Base-by-base conservation (phyloP, 2,888 invertebrate genomes). In the Drosophila formosana region DNA sequence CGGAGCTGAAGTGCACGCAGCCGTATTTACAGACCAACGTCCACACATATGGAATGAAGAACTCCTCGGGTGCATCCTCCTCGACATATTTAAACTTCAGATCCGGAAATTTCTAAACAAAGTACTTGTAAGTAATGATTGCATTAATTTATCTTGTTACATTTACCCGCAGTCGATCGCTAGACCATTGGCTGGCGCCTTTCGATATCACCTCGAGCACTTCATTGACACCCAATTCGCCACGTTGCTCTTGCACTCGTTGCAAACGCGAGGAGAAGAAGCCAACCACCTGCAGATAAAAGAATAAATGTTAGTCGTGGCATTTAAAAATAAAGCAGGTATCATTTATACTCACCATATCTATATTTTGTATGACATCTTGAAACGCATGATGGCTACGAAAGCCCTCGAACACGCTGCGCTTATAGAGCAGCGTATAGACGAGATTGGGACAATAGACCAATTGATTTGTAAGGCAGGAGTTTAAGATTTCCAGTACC, bases 1-100 rank as follows among this genome's bases (percentile, higher is more conserved):
- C 92, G 25, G 92, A 92, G 78, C 90, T 92, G 65, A 92, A 92
- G 80, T 92, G 92, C 50, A 92, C 91, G 82, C 91, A 92, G 57
- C 94, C 95, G 75, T 94, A 94, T 41, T 93, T 93, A 81, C 94
- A 95, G 49, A 99, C 96, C 58, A 99, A 94, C 3, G 97, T 96
- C 99, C 99, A 99, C 26, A 99, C 97, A 92, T 99, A 99, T 0
- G 99, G 99, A 80, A 99, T 98, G 93, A 99, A 99, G 94, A 99
- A 99, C 90, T 99, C 99, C 92, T 99, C 99, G 0, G 99, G 99
- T 65, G 97, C 96, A 77, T 99, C 99, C 92, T 99, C 99, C 93
- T 99, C 99, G 0, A 99, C 99, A 91, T 99, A 99, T 79, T 98
- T 98, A 93, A 99, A 99, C 93, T 99, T 99, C 50, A 99, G 93